Evolutionary conservation across 2,797 vertebrate genomes (phyloP).

Genomic region (Prunella strophiata): DNA sequence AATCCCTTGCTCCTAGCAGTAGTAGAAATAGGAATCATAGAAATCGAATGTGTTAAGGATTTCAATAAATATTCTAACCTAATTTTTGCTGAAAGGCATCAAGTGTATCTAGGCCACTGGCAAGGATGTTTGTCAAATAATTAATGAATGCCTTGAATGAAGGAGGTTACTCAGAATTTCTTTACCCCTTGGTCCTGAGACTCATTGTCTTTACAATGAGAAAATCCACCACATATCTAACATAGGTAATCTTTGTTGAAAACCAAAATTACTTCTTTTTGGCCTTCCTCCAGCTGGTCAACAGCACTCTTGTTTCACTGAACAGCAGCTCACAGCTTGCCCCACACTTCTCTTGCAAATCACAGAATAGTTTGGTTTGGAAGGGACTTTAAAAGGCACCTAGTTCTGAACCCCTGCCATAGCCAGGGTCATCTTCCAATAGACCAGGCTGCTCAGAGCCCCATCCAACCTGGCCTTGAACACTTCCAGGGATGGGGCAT

Average conservation of each 20-base stretch:
- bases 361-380: neutral
- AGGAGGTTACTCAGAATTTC: neutral
- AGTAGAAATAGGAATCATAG: neutral
- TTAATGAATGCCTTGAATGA: neutral
- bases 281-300: neutral
- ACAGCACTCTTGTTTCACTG: neutral
- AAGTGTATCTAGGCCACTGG: neutral
- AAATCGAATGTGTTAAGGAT: neutral
- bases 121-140: neutral
- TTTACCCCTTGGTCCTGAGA: neutral
- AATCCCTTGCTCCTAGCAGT: neutral
- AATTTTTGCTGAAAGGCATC: neutral
- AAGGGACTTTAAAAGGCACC: neutral
- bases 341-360: fast-evolving
- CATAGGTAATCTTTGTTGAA: neutral
- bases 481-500: neutral
- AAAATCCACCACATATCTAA: neutral
- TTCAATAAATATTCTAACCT: neutral
- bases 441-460: neutral
- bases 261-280: neutral
- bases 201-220: neutral
- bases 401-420: neutral
- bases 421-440: neutral
- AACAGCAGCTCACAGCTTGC: neutral
- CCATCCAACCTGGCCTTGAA: neutral